Percentiles rank a stretch among this genome's conserved stretches.
Conservation (phyloP, 2,888 invertebrate genomes). For the Ligdia adustata region DNA sequence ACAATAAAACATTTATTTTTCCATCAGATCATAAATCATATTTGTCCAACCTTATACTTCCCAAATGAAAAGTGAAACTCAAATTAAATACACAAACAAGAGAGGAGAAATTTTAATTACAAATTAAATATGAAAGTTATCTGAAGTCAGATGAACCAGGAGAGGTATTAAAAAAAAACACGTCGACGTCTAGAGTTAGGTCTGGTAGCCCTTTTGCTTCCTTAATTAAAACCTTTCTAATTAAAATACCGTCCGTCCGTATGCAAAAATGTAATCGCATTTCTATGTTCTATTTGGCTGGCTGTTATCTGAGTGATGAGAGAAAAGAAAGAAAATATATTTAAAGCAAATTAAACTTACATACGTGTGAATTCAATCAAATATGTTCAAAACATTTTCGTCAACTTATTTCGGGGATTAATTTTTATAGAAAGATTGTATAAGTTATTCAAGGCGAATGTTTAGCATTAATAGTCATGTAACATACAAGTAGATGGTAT, state of each 20-base stretch:
- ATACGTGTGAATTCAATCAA: no score
- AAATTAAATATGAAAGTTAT: slow-evolving; percentile 37
- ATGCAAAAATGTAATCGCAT: slow-evolving; percentile 39
- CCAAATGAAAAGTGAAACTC: slow-evolving; percentile 7
- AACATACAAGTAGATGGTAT: no score
- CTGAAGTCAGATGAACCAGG: slow-evolving; percentile 32
- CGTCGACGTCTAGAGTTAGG: slow-evolving; percentile 25
- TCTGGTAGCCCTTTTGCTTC: slow-evolving; percentile 47
- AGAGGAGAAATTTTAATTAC: slow-evolving; percentile 27
- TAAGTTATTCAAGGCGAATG: no score
- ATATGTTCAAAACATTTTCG: no score
- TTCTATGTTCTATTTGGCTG: slow-evolving; percentile 18
- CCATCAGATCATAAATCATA: slow-evolving; percentile 12
- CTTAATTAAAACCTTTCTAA: slow-evolving; percentile 76
- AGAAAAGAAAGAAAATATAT: no score
- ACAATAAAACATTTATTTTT: slow-evolving; percentile 20
- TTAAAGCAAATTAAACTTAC: no score
- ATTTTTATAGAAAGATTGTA: no score
- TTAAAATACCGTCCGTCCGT: slow-evolving; percentile 73
- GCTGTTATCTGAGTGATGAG: no score
- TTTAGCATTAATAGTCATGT: no score
- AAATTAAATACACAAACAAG: slow-evolving; percentile 1
- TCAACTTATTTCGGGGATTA: no score
- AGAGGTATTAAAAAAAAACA: slow-evolving; percentile 28
- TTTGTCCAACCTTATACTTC: slow-evolving; percentile 11